These are phyloP conservation scores for Balanococcus diminutus DNA, from an alignment of 2,888 invertebrate species.

Conservation along the genomic window DNA sequence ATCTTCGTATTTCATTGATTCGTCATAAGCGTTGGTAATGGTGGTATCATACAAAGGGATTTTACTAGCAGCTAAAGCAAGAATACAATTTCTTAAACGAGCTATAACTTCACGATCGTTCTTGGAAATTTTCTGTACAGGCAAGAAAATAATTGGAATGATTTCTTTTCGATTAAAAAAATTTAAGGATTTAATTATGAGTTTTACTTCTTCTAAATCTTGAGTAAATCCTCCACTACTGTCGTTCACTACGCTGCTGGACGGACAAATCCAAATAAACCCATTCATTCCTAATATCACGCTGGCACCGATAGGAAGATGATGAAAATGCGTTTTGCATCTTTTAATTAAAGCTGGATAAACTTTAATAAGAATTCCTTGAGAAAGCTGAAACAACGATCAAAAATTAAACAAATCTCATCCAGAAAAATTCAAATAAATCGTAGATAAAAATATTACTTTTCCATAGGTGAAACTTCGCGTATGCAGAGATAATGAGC, in stretches of 20 bases:
- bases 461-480: constrained; percentile 97
- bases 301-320: constrained; percentile 87
- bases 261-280: constrained; percentile 89
- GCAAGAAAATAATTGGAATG: not conserved
- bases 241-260: constrained; percentile 66
- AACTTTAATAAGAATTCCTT: constrained; percentile 88
- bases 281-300: constrained; percentile 96
- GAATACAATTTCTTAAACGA: constrained; percentile 86
- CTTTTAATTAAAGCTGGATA: constrained; percentile 89
- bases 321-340: constrained; percentile 95
- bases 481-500: constrained; percentile 90
- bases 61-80: constrained; percentile 82
- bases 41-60: constrained; percentile 92
- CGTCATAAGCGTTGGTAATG: constrained; percentile 88
- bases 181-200: not conserved
- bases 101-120: constrained; percentile 77
- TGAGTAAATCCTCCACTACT: constrained; percentile 76
- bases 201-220: constrained; percentile 69
- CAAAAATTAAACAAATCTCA: constrained; percentile 10
- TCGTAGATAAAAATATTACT: constrained; percentile 63
- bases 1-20: constrained; percentile 78
- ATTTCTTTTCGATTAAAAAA: not conserved
- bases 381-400: constrained; percentile 70
- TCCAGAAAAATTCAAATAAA: not conserved
- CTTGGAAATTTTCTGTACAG: constrained; percentile 30